A percentile compares a stretch with the other conserved stretches of the same genome.
phyloP scores from a whole-genome alignment of 2,113 vertebrate genomes.

The Probosciger aterrimus region DNA sequence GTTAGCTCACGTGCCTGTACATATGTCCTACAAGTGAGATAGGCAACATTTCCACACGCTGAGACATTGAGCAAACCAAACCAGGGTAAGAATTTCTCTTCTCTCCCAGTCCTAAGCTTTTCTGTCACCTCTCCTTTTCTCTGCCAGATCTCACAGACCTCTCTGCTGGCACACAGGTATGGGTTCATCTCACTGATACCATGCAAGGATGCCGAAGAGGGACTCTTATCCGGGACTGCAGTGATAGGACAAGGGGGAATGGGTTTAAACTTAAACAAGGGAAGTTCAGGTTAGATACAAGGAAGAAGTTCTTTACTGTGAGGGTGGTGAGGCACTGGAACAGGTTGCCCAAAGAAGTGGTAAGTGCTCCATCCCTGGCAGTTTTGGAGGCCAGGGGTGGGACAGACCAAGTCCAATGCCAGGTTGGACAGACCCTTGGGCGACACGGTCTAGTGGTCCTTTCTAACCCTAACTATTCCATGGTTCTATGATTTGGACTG shows the following conservation, averaged over 20 bases:
- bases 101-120: background rate
- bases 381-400: background rate
- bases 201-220: background rate
- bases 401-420: background rate
- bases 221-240: background rate
- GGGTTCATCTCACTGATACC: background rate
- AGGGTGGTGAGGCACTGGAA: background rate
- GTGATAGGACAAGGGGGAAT: background rate
- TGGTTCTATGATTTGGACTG: background rate
- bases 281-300: background rate
- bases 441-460: background rate
- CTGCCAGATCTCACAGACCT: background rate
- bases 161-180: fast-evolving
- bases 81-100: background rate
- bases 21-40: background rate
- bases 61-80: background rate
- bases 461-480: background rate
- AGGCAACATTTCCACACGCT: background rate
- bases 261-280: background rate
- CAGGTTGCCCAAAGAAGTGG: background rate
- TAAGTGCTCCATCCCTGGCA: background rate
- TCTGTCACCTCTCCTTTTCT: background rate
- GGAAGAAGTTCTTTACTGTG: background rate
- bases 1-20: background rate
- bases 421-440: background rate